These are phyloP conservation scores for Trachymyrmex cornetzi DNA, from an alignment of 1,140 invertebrate genomes.

Conservation along the genomic window DNA sequence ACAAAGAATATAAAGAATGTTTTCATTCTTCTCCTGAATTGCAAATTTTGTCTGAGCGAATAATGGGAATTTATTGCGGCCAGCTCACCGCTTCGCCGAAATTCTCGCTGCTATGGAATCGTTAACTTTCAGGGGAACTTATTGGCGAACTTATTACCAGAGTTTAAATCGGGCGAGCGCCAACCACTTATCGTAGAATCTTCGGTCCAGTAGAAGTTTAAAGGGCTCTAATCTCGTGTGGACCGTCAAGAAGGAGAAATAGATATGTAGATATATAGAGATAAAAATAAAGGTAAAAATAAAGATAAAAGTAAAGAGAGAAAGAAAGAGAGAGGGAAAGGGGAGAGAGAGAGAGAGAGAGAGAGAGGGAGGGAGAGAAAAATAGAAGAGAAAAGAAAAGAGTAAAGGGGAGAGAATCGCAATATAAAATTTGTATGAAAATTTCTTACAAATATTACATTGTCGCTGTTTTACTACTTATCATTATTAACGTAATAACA, in stretches of 20 bases:
- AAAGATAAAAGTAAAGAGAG: no score
- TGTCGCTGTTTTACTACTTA: no score
- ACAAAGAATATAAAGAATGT: constrained; percentile 2
- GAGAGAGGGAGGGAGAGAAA: no score
- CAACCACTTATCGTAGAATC: constrained; percentile 80
- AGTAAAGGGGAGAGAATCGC: no score
- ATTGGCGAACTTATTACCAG: constrained; percentile 81
- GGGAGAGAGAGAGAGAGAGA: no score
- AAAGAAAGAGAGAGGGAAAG: no score
- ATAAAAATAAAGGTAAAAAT: no score
- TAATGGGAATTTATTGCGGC: constrained; percentile 75
- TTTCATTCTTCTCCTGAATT: not conserved
- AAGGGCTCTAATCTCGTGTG: constrained; percentile 67
- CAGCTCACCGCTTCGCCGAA: constrained; percentile 45
- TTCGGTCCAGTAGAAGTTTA: constrained; percentile 79
- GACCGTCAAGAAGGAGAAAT: constrained; percentile 26
- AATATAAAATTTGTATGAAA: no score
- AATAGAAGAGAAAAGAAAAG: no score
- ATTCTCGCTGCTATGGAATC: constrained; percentile 48
- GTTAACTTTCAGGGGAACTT: constrained; percentile 79
- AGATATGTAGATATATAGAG: not conserved
- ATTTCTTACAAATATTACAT: no score
- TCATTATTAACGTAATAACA: no score
- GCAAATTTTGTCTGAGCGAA: constrained; percentile 53
- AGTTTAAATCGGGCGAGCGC: constrained; percentile 76